A percentile compares a stretch with the other conserved stretches of the same genome.
Conservation (phyloP, 2,113 vertebrate species). For the Lipotes vexillifer region DNA sequence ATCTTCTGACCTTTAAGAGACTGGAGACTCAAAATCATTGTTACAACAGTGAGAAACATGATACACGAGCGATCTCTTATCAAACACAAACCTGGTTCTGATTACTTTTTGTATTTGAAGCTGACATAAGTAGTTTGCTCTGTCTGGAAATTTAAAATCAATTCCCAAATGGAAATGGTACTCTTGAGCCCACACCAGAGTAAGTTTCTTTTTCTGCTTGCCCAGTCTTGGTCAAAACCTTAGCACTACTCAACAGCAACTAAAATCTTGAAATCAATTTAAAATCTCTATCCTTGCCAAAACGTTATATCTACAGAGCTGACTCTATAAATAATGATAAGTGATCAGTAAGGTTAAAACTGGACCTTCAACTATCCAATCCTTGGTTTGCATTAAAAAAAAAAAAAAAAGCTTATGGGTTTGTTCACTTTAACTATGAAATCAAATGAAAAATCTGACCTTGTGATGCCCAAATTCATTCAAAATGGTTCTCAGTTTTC, state of each 20-base stretch:
- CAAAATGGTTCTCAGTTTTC: slow-evolving; percentile 91
- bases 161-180: neutral
- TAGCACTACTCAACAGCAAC: neutral
- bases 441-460: slow-evolving; percentile 76
- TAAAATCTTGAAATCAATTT: slow-evolving; percentile 1
- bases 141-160: slow-evolving; percentile 26
- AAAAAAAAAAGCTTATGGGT: neutral
- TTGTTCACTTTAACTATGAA: neutral
- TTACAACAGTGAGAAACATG: neutral
- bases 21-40: neutral
- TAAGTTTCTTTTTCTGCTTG: neutral
- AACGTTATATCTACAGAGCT: neutral
- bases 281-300: neutral
- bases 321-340: neutral
- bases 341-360: neutral
- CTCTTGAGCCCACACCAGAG: neutral
- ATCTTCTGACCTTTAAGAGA: neutral
- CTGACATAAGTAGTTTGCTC: neutral
- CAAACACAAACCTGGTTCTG: neutral
- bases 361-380: neutral
- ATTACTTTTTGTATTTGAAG: slow-evolving; percentile 4
- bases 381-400: neutral
- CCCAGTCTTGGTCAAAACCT: neutral
- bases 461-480: slow-evolving; percentile 94
- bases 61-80: neutral